A percentile compares a stretch with the other conserved stretches of the same genome.
Conservation (phyloP, 2,797 vertebrate species). For the Cryptoblepharus egeriae region DNA sequence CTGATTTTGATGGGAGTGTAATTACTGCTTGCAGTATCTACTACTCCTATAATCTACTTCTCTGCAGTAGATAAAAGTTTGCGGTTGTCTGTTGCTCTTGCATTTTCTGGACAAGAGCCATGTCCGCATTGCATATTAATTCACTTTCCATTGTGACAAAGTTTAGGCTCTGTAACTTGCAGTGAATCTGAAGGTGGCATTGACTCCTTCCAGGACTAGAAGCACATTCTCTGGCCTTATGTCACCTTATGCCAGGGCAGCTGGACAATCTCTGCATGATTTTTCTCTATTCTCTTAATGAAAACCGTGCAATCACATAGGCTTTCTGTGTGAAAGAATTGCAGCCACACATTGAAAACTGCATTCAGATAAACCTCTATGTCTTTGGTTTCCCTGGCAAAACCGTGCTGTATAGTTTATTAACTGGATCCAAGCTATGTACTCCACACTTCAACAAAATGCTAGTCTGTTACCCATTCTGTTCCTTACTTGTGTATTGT, state of each 20-base stretch:
- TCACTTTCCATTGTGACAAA: neutral
- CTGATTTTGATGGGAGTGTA: neutral
- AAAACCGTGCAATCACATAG: no score
- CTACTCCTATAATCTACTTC: neutral
- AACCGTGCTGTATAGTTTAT: neutral
- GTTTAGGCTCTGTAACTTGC: neutral
- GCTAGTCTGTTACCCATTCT: neutral
- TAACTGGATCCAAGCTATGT: neutral
- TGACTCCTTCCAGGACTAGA: neutral
- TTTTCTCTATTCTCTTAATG: no score
- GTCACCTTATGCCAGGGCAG: neutral
- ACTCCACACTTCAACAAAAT: neutral
- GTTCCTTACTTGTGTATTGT: neutral
- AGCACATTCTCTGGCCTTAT: neutral
- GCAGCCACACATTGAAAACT: neutral
- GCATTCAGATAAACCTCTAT: neutral
- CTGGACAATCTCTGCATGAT: neutral
- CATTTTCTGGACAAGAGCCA: neutral
- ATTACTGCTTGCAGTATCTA: neutral
- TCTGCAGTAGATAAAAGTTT: neutral
- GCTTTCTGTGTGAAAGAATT: neutral
- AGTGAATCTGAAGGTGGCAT: neutral
- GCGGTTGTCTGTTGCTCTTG: neutral
- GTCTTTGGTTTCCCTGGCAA: neutral
- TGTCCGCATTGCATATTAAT: neutral